phyloP scores from a whole-genome alignment of 2,888 invertebrate species.

The Idaea aversata region DNA sequence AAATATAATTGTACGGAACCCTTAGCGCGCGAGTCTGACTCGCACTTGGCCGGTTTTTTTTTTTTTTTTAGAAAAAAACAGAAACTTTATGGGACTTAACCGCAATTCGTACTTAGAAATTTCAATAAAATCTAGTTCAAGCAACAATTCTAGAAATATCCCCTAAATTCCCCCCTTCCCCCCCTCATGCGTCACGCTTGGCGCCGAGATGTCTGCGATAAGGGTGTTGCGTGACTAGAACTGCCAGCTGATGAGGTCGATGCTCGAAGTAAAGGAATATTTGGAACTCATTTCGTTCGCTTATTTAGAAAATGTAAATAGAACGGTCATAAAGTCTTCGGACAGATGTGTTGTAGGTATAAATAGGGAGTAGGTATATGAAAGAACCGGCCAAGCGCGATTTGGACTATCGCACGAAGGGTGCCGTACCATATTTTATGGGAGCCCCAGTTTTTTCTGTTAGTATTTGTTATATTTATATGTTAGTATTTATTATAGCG shows the following conservation, averaged over 20 bases:
- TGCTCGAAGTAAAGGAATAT: not conserved
- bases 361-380: not conserved
- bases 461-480: too few relatives aligned
- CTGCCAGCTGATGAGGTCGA: conserved; percentile 4
- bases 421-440: too few relatives aligned
- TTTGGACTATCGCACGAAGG: too few relatives aligned
- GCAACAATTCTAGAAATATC: not conserved
- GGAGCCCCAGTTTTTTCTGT: too few relatives aligned
- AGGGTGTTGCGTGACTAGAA: conserved; percentile 10
- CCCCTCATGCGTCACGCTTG: not conserved
- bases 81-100: too few relatives aligned
- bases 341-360: not conserved
- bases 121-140: not conserved
- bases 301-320: not conserved
- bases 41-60: too few relatives aligned
- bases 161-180: not conserved
- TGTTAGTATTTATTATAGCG: too few relatives aligned
- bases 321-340: not conserved
- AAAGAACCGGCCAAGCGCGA: not conserved
- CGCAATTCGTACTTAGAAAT: too few relatives aligned
- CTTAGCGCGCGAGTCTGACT: too few relatives aligned
- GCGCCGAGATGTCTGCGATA: conserved; percentile 13
- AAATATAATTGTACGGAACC: too few relatives aligned
- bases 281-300: not conserved
- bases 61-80: too few relatives aligned